Evolutionary conservation across 2,113 vertebrate genomes (phyloP).

Genomic region (Phycodurus eques): DNA sequence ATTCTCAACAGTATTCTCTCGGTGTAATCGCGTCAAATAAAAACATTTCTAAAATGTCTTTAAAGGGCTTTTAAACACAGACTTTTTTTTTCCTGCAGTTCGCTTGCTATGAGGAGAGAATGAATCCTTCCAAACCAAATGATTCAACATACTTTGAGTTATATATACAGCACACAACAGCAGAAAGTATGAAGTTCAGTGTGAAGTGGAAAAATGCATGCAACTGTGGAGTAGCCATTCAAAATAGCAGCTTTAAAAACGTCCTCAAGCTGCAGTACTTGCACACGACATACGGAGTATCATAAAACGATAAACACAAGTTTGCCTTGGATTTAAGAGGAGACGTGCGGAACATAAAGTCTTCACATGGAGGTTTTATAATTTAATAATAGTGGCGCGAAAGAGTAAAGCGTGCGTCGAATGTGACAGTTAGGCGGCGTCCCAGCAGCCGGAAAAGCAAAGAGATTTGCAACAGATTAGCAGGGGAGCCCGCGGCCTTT

Average conservation of each 20-base stretch:
- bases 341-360: not conserved
- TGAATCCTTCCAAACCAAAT: too few relatives aligned
- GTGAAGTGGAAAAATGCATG: not conserved
- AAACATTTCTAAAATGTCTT: not conserved
- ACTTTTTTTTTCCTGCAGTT: too few relatives aligned
- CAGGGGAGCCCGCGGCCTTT: constrained; percentile 28
- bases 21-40: not conserved
- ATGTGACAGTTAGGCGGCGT: not conserved
- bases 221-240: not conserved
- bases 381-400: not conserved
- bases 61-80: too few relatives aligned
- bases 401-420: not conserved
- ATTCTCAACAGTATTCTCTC: too few relatives aligned
- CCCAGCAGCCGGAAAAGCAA: constrained; percentile 14
- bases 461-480: constrained; percentile 32
- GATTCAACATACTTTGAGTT: not conserved
- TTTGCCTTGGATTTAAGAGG: not conserved
- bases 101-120: too few relatives aligned
- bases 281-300: not conserved
- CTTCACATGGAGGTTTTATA: not conserved
- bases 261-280: not conserved
- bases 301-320: constrained; percentile 9
- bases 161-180: not conserved
- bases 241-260: not conserved
- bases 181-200: not conserved